phyloP scores from a whole-genome alignment of 2,888 invertebrate genomes.

The Steinernema hermaphroditum region DNA sequence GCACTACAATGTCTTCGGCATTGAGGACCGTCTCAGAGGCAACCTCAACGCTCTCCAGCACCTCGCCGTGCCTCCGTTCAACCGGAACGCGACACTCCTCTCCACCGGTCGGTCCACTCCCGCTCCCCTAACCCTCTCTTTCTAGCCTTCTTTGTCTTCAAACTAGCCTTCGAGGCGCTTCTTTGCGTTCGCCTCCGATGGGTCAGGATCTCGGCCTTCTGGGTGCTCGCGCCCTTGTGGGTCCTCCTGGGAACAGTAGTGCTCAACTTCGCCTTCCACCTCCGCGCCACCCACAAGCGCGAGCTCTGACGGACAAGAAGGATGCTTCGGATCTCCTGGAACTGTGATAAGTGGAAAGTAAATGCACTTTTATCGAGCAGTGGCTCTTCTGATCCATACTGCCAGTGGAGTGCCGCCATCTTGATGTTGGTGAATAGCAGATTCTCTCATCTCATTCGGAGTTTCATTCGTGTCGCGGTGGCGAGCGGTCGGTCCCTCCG shows the following conservation, averaged over 20 bases:
- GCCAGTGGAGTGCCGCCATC: no score
- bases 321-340: no score
- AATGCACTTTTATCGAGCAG: no score
- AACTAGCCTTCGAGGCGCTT: conserved; percentile 34
- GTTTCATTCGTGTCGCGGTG: no score
- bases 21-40: conserved; percentile 26
- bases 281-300: conserved; percentile 24
- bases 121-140: no score
- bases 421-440: no score
- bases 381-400: no score
- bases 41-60: conserved; percentile 28
- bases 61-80: conserved; percentile 33
- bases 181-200: conserved; percentile 32
- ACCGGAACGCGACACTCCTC: not conserved
- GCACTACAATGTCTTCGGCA: conserved; percentile 32
- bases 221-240: conserved; percentile 36
- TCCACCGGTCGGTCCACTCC: conserved; percentile 7
- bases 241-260: conserved; percentile 27
- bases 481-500: no score
- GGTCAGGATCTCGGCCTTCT: conserved; percentile 14
- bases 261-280: conserved; percentile 9
- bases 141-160: conserved; percentile 31
- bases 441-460: no score
- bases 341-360: no score
- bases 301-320: not conserved